Evolutionary conservation across 2,113 vertebrate species (phyloP), one percentile per base, ranked within the genome.

Genomic region (Talpa occidentalis): DNA sequence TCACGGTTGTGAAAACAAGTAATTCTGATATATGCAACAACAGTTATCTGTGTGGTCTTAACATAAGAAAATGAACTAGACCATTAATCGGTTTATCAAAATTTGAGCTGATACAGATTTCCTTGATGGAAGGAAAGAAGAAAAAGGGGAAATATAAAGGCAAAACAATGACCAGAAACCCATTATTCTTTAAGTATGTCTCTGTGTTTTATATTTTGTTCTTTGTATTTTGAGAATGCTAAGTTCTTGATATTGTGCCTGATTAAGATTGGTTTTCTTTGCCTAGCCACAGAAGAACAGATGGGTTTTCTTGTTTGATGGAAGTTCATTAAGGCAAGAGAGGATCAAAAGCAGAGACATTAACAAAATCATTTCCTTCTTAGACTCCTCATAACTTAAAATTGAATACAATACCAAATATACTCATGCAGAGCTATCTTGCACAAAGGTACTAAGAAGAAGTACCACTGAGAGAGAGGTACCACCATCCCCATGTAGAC

Each of bases 311-410:
- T 77, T 79, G 5, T 70, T 91, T 87, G 42, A 60, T 83, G 49
- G 35, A 17, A 59, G 74, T 77, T 90, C 56, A 12, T 73, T 83
- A 62, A 88, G 15, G 10, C 19, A 69, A 28, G 66, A 32, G 26
- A 64, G 88, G 93, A 49, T 54, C 79, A 94, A 88, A 93, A 59
- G 35, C 62, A 81, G 47, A 92, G n/a, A 93, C 44, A 76, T 74
- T 85, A 52, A 80, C 22, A 90, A 74, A 70, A 52, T 52, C 32
- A 67, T 81, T 81, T 70, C 22, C 35, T 88, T 92, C 78, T 87
- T 32, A 14, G 94, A 84, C 72, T 91, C 42, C 40, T 89, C 30
- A 22, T 72, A 81, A 85, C n/a, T 88, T 89, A 72, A 84, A 94
- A 59, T 72, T 30, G 72, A 89, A 76, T 47, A 62, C 22, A 74